Evolutionary conservation across 2,113 vertebrate species (phyloP), one percentile per base, ranked within the genome.

Genomic region (Platysteira castanea): DNA sequence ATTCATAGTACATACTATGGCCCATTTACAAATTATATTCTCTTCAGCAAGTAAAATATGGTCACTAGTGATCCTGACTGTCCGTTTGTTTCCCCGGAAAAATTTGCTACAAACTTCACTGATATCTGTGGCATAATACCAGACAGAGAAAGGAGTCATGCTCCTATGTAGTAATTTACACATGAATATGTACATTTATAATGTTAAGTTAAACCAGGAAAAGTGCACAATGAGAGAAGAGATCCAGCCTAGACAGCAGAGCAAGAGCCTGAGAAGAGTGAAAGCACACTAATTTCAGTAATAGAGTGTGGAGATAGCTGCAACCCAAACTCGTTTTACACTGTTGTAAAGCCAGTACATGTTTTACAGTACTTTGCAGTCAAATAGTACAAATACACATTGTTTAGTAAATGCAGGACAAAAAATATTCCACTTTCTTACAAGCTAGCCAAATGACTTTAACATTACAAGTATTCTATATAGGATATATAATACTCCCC

Each of bases 221-320:
- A 70, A 70, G 3, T 20, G 11, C 11, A 46, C 16, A 70, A 27
- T 50, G 10, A 59, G 28, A 54, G 6, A 3, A 77, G 15, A 69
- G 2, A 4, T 18, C 10, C 23, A 39, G 15, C 7, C 53, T 47
- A 24, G 1, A 31, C 4, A 52, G 15, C 33, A 47, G 13, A 50
- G 8, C 11, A 69, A 42, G 20, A 26, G 3, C 5, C 26, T 31
- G 17, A 47, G 17, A 31, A 37, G 13, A 52, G 6, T 6, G 18
- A 52, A 69, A 21, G 26, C 26, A 17, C 10, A 39, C 1, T 10
- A 7, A 64, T 68, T 59, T 73, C 49, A 75, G 42, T 47, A 61
- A 57, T 0, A 31, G 8, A 27, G 2, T 2, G 2, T 28, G 11
- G 53, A 63, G 4, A 42, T 7, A 53, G 3, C 5, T 46, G 15